Conservation (phyloP, 2,113 vertebrate genomes). For the Quiscalus mexicanus region DNA sequence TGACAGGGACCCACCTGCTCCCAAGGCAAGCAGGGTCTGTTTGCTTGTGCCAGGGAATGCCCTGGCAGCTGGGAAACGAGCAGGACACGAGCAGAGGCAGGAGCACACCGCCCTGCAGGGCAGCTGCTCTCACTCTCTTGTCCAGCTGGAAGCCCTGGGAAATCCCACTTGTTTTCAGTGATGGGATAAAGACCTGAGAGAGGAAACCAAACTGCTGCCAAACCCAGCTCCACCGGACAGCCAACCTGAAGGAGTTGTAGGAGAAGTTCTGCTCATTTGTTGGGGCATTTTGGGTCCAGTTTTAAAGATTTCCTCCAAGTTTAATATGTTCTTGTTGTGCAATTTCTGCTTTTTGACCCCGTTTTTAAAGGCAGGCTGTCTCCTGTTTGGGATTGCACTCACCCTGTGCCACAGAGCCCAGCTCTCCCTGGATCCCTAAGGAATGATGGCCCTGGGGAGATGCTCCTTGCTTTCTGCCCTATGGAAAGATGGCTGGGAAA, state of each 20-base stretch:
- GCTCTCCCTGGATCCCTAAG: accelerated
- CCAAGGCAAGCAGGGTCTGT: no score
- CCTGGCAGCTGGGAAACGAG: neutral
- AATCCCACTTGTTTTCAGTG: neutral
- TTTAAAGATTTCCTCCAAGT: neutral
- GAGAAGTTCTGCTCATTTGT: neutral
- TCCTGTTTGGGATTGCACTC: neutral
- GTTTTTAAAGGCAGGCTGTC: neutral
- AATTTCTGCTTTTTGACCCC: neutral
- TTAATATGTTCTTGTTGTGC: accelerated
- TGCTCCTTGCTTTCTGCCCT: neutral
- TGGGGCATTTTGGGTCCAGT: neutral
- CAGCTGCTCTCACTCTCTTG: neutral
- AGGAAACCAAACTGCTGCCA: neutral
- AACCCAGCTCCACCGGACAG: neutral
- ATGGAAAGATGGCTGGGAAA: neutral
- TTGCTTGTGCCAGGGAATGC: neutral
- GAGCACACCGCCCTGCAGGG: neutral
- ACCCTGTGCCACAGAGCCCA: neutral
- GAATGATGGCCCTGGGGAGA: accelerated
- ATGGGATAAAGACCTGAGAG: neutral
- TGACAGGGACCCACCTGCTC: no score
- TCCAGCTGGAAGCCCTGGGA: neutral
- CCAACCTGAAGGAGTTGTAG: no score
- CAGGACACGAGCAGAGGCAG: neutral